phyloP scores from a whole-genome alignment of 2,113 vertebrate genomes.

The Pelusios castaneus region DNA sequence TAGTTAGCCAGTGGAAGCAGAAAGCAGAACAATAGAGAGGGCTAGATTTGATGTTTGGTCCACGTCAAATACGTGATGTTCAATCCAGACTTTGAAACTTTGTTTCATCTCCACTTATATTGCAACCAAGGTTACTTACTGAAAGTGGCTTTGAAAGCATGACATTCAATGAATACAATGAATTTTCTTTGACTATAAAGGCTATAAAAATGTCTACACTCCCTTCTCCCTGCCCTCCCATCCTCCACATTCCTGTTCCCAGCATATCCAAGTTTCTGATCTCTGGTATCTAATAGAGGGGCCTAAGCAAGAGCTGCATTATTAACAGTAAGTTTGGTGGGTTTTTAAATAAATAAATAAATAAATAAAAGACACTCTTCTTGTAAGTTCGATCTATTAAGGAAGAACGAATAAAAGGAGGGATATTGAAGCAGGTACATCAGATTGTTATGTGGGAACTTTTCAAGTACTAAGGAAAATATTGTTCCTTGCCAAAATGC shows the following conservation, averaged over 20 bases:
- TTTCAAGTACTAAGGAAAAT: background rate
- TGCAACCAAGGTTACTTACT: background rate
- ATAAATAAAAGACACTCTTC: background rate
- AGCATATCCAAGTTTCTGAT: background rate
- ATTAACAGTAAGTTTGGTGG: background rate
- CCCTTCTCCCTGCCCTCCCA: too few relatives aligned
- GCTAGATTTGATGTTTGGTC: rapidly evolving
- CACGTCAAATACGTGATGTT: background rate
- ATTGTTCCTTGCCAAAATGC: background rate
- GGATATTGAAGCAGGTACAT: background rate
- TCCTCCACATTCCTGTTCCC: background rate
- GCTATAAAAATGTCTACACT: background rate
- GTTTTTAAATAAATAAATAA: too few relatives aligned
- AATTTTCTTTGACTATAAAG: background rate
- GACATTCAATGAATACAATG: background rate
- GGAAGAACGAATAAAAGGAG: background rate
- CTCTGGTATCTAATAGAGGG: background rate
- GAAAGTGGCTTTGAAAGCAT: background rate
- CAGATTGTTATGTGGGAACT: background rate
- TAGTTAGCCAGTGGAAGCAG: background rate
- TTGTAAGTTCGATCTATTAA: background rate
- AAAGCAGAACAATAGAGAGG: background rate
- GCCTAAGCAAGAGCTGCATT: background rate
- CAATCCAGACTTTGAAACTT: background rate
- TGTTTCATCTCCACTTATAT: background rate